A percentile compares a stretch with the other conserved stretches of the same genome.
Conservation (phyloP, 1,140 invertebrate species). For the Eriocheir sinensis region DNA sequence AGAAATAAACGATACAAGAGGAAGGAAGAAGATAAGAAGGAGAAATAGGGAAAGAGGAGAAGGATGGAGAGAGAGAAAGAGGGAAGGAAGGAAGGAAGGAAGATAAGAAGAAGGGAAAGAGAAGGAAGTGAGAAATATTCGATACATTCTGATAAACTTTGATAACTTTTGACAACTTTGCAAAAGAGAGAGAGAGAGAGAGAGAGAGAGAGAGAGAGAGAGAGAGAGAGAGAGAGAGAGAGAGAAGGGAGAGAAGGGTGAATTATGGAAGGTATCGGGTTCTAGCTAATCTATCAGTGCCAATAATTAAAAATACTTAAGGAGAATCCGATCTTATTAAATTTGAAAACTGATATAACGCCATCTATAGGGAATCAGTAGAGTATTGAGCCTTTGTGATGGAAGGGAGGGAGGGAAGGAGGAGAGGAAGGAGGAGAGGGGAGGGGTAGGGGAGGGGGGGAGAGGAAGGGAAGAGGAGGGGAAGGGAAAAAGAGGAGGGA, state of each 20-base stretch:
- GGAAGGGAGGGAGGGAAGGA: background rate
- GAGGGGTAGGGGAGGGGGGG: too few species aligned
- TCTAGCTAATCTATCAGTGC: conserved; percentile 73
- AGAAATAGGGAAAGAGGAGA: too few species aligned
- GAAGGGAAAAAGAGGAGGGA: background rate
- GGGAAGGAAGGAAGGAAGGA: too few species aligned
- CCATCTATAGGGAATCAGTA: background rate
- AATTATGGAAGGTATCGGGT: conserved; percentile 67
- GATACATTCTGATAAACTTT: background rate
- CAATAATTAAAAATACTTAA: conserved; percentile 74
- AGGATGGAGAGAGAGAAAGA: too few species aligned
- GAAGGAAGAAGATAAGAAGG: too few species aligned
- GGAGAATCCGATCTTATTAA: conserved; percentile 66
- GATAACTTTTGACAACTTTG: background rate
- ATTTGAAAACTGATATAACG: conserved; percentile 70
- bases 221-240: conserved; percentile 40
- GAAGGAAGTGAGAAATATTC: background rate
- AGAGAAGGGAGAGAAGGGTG: background rate
- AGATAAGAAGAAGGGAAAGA: background rate
- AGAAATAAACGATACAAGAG: too few species aligned
- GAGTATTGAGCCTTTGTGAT: conserved; percentile 3
- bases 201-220: conserved; percentile 29
- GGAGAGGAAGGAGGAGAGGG: background rate
- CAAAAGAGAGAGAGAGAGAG: background rate
- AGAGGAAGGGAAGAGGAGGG: background rate